phyloP scores from a whole-genome alignment of 2,888 invertebrate genomes.

The Mythimna ferrago region DNA sequence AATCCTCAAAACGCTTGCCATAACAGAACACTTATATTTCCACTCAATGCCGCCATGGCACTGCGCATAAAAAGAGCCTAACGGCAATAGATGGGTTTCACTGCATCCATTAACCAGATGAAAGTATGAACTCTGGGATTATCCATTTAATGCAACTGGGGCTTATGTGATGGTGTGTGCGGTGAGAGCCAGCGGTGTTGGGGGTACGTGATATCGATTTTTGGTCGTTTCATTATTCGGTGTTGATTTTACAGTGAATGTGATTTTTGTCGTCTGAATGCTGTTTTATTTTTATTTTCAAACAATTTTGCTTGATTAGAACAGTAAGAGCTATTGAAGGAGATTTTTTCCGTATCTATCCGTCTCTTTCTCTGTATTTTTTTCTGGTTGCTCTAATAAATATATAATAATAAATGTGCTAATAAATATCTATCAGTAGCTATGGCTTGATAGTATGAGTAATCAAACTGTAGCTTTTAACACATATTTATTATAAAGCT shows the following conservation, averaged over 20 bases:
- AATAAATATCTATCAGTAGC: too few relatives aligned
- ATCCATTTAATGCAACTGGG: constrained; percentile 84
- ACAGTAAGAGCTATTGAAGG: too few relatives aligned
- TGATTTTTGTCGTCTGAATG: not conserved
- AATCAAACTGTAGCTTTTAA: too few relatives aligned
- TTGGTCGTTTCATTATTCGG: not conserved
- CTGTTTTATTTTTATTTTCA: not conserved
- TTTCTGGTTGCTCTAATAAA: too few relatives aligned
- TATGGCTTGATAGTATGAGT: too few relatives aligned
- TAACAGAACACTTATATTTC: constrained; percentile 46
- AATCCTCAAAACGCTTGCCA: constrained; percentile 57
- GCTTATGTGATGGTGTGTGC: constrained; percentile 63
- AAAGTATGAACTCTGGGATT: constrained; percentile 86
- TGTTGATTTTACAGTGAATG: not conserved
- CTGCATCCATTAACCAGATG: constrained; percentile 88
- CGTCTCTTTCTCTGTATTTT: too few relatives aligned
- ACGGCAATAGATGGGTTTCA: constrained; percentile 82
- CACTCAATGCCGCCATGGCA: constrained; percentile 65
- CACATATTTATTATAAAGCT: too few relatives aligned
- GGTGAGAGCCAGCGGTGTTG: constrained; percentile 53
- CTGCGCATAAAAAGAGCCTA: constrained; percentile 77
- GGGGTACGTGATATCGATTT: not conserved
- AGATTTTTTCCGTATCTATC: too few relatives aligned
- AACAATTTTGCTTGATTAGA: not conserved
- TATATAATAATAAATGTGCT: too few relatives aligned